These are phyloP conservation scores for Montipora foliosa DNA, from an alignment of 64 coral and sea anemone genomes.

Conservation along the genomic window DNA sequence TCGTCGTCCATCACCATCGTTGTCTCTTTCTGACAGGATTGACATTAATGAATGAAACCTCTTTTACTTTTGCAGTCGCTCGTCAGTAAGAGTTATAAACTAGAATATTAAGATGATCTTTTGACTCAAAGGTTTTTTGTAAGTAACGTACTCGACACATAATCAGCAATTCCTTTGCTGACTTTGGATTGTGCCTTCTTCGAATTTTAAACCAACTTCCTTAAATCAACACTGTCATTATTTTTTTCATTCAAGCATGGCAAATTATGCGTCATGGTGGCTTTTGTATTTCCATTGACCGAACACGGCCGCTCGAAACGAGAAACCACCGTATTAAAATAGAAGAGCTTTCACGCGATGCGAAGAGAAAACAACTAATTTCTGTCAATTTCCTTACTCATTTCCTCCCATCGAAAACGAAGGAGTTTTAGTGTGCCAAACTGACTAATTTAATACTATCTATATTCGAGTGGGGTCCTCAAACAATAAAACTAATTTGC, in stretches of 20 bases:
- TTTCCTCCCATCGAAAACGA: not conserved
- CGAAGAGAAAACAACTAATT: too few relatives aligned
- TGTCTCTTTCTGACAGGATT: not conserved
- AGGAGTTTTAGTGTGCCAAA: not conserved
- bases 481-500: too few relatives aligned
- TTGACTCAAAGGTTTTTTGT: too few relatives aligned
- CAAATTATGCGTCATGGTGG: not conserved
- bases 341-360: not conserved
- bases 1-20: not conserved
- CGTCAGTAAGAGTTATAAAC: too few relatives aligned
- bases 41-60: not conserved
- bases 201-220: not conserved
- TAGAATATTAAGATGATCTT: too few relatives aligned
- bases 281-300: not conserved
- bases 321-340: not conserved
- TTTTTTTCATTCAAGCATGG: constrained; percentile 35
- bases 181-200: not conserved
- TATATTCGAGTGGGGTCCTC: too few relatives aligned
- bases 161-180: not conserved
- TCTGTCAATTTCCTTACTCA: not conserved
- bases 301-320: not conserved
- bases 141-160: too few relatives aligned
- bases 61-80: not conserved
- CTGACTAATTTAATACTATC: too few relatives aligned
- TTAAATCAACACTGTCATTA: not conserved